phyloP scores from a whole-genome alignment of 1,140 invertebrate genomes.

The Drosophila tropicalis region DNA sequence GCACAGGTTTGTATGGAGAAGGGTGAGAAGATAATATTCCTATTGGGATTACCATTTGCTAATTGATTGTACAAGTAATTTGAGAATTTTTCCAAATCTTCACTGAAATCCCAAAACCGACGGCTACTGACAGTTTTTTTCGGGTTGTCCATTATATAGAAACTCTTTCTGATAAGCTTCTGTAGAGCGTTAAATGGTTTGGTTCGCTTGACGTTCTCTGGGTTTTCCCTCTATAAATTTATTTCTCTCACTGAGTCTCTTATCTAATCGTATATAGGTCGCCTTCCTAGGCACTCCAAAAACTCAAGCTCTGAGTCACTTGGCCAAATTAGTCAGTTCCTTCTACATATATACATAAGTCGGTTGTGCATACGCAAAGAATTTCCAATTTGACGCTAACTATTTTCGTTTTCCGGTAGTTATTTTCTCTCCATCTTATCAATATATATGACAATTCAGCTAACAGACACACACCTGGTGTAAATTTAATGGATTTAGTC shows the following conservation, averaged over 20 bases:
- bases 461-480: background rate
- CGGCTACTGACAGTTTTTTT: background rate
- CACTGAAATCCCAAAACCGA: constrained; percentile 22
- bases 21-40: constrained; percentile 83
- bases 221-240: background rate
- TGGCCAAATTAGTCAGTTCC: background rate
- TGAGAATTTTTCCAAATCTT: constrained; percentile 44
- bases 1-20: constrained; percentile 81
- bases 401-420: background rate
- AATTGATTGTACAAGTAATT: constrained; percentile 38
- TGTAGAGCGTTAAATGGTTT: background rate
- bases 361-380: background rate
- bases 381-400: background rate
- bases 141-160: too few species aligned
- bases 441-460: background rate
- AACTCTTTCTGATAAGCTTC: background rate
- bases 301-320: background rate
- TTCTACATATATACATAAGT: background rate
- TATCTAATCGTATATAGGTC: background rate
- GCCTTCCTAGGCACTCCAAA: background rate
- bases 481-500: background rate
- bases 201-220: background rate
- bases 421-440: background rate
- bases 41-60: constrained; percentile 20
- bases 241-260: background rate